Evolutionary conservation across 2,888 invertebrate genomes (phyloP), one percentile per base, ranked within the genome.

Genomic region (Drosophila borealis): DNA sequence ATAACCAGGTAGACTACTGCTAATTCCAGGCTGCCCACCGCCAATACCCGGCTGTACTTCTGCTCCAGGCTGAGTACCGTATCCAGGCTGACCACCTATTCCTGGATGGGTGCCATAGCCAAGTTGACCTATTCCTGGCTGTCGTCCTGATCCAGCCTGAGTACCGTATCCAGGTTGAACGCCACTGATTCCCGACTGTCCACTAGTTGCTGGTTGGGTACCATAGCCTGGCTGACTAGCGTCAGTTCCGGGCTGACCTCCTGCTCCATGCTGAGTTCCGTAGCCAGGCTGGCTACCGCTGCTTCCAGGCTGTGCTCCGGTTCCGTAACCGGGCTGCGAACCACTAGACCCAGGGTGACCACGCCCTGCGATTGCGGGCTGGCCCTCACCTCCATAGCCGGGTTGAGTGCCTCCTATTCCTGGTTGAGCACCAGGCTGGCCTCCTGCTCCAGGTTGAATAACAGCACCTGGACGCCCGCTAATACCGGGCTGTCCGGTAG

Each of bases 151-250:
- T 21, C 66, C 72, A 9, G 71, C 65, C 4, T 70, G 71, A 4
- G 64, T 53, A 17, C 54, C 60, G 6, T 53, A 62, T 39, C 59
- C 25, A 25, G 25, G 25, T 25, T 25, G 25, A 11, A 53, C 55
- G 21, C 59, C 41, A 9, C 53, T 41, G n/a, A 17, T 4, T n/a
- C 66, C 73, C n/a, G 56, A 25, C 48, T 56, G 72, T 9, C 42
- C 57, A 11, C 61, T 73, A n/a, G 3, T 34, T 19, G 60, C 68
- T 2, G 63, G 54, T 1, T 64, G 72, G 4, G 55, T 37, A 19
- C 68, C 57, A 0, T 45, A 74, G 10, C 76, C 78, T 1, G 63
- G 56, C 3, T 63, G 70, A 2, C 73, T 70, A n/a, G 57, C 66
- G 3, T 14, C 39, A 0, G 59, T n/a, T 25, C 64, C 68, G 21